Base-by-base conservation (phyloP, 1,140 invertebrate species). In the Drusus annulatus region DNA sequence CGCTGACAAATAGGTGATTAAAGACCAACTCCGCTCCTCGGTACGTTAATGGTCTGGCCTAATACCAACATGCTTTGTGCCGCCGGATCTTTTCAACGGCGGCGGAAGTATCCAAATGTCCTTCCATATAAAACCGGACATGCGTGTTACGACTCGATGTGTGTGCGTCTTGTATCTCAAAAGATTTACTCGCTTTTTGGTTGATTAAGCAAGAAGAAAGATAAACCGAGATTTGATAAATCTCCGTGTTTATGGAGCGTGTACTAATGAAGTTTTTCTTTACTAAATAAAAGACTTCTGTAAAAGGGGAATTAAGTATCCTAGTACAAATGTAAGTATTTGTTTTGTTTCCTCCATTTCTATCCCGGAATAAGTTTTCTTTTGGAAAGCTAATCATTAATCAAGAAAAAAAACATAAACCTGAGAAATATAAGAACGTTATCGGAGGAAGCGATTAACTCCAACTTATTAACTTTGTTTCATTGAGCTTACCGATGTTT, bases 1-100 rank as follows among this genome's bases (percentile, higher is more conserved):
- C 77, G 63, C 74, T 79, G 81, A 80, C 81, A 82, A 80, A 82
- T 82, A 77, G 81, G 74, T 80, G 81, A 82, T 82, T 82, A 82
- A 82, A 82, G 77, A 80, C 73, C 78, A 45, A 31, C 68, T 62
- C 60, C 17, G 63, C n/a, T 51, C 31, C 73, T 62, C 17, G 31
- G 80, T 78, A 60, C 78, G 74, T 81, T 74, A 78, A 71, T 58
- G 25, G 52, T 65, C 51, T 69, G 65, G 65, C 65, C 65, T 69
- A 69, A 69, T 69, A 69, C 19, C 23, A 50, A 50, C 65, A n/a
- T 45, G 65, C 65, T 69, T 69, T 69, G 65, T 69, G 65, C 65
- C 36, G 36, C 65, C 65, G 65, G 65, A 69, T 50, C 65, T 69
- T 69, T 69, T 28, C 62, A 65, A 28, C 25, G 28, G 21, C 62